Conservation (phyloP, 2,797 vertebrate genomes). For the Pelobates cultripes region DNA sequence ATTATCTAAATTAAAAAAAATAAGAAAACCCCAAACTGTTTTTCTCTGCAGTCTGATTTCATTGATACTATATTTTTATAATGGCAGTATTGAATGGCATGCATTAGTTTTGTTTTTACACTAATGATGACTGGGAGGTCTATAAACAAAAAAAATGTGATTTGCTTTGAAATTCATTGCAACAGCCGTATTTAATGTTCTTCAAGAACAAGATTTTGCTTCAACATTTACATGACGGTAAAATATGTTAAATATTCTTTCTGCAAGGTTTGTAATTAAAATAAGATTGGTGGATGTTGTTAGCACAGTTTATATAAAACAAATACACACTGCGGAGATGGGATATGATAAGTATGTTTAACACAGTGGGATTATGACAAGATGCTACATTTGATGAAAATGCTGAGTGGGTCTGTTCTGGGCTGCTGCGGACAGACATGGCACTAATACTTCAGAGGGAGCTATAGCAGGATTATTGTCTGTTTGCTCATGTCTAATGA, state of each 20-base stretch:
- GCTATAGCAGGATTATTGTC: conserved; percentile 36
- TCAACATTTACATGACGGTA: not conserved
- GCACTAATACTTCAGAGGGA: conserved; percentile 32
- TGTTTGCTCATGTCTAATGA: conserved; percentile 49
- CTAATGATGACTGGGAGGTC: not conserved
- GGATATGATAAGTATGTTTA: conserved; percentile 8
- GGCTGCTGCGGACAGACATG: conserved; percentile 6
- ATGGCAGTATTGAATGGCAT: not conserved
- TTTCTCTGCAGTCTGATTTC: not conserved
- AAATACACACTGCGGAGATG: conserved; percentile 1
- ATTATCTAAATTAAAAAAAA: not conserved
- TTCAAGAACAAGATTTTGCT: not conserved
- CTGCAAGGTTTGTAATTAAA: not conserved
- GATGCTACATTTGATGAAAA: conserved; percentile 9
- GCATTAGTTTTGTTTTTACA: not conserved
- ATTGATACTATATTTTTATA: not conserved
- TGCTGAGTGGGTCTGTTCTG: conserved; percentile 19
- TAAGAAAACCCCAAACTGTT: not conserved
- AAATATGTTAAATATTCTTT: not conserved
- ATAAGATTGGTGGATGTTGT: conserved; percentile 1
- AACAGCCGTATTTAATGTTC: not conserved
- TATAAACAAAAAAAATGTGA: not conserved
- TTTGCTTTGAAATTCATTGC: not conserved
- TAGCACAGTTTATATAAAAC: conserved; percentile 6
- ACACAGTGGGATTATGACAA: conserved; percentile 16